Conservation (phyloP, 1,140 invertebrate species). For the Saccostrea echinata region DNA sequence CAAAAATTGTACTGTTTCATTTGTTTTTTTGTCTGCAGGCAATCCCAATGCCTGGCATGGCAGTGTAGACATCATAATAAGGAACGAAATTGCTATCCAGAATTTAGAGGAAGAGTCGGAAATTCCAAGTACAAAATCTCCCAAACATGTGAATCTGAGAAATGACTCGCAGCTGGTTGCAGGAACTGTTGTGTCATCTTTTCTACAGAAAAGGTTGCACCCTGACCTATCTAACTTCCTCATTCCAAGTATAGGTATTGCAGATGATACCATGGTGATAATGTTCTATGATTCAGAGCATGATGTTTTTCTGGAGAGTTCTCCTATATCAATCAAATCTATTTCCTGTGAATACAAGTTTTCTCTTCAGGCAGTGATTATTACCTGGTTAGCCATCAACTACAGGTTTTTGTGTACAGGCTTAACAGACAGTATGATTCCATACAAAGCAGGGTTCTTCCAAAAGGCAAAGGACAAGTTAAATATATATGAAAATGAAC, state of each 20-base stretch:
- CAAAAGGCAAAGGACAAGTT: background rate
- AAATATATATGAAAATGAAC: too few relatives aligned
- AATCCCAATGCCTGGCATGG: constrained; percentile 35
- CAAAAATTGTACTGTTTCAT: too few relatives aligned
- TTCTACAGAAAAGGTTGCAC: constrained; percentile 26
- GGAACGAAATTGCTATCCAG: background rate
- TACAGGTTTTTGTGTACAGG: constrained; percentile 4
- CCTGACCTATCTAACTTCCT: constrained; percentile 24
- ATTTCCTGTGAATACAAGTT: background rate
- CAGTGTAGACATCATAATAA: constrained; percentile 10
- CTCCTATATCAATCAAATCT: background rate
- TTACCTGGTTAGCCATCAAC: constrained; percentile 7
- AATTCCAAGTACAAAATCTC: background rate
- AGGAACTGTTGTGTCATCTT: constrained; percentile 37
- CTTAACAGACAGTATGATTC: background rate
- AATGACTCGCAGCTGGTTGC: constrained; percentile 14
- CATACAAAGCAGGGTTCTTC: background rate
- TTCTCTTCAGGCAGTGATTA: background rate
- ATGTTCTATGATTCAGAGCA: constrained; percentile 43
- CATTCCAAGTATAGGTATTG: constrained; percentile 37
- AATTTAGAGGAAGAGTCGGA: background rate
- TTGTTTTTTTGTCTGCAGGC: constrained; percentile 20
- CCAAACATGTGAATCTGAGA: background rate
- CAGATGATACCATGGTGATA: background rate
- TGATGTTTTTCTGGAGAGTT: constrained; percentile 40